Evolutionary conservation across 2,888 invertebrate genomes (phyloP).

Genomic region (Neocrepidodera transversa): DNA sequence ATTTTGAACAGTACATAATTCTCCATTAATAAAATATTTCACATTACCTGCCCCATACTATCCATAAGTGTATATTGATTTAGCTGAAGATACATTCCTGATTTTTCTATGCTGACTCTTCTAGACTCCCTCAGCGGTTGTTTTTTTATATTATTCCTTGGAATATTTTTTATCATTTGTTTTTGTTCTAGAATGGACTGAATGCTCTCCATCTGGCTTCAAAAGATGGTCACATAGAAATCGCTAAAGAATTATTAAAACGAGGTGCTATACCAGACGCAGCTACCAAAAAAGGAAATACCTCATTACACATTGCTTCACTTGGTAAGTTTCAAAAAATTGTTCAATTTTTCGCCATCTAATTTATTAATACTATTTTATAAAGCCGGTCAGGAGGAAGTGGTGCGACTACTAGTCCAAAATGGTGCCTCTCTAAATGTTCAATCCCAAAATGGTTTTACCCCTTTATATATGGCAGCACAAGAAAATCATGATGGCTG

Average conservation of each 20-base stretch:
- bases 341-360: background rate
- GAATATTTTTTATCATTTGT: too few relatives aligned
- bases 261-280: constrained; percentile 93
- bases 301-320: constrained; percentile 96
- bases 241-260: constrained; percentile 89
- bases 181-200: constrained; percentile 84
- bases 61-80: constrained; percentile 94
- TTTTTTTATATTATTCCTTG: constrained; percentile 68
- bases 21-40: too few relatives aligned
- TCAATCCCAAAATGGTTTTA: constrained; percentile 96
- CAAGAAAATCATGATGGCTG: constrained; percentile 96
- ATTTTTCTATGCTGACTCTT: constrained; percentile 85
- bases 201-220: constrained; percentile 97
- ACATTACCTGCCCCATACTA: constrained; percentile 92
- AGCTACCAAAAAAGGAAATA: constrained; percentile 96
- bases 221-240: constrained; percentile 95
- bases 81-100: constrained; percentile 84
- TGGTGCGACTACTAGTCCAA: constrained; percentile 89
- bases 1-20: too few relatives aligned
- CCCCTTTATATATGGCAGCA: constrained; percentile 98
- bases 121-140: constrained; percentile 82
- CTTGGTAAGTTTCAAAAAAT: constrained; percentile 61
- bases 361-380: constrained; percentile 24
- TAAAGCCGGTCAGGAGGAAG: constrained; percentile 93
- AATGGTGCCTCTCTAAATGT: constrained; percentile 95